Conservation (phyloP, 2,113 vertebrate species). For the Mugil cephalus region DNA sequence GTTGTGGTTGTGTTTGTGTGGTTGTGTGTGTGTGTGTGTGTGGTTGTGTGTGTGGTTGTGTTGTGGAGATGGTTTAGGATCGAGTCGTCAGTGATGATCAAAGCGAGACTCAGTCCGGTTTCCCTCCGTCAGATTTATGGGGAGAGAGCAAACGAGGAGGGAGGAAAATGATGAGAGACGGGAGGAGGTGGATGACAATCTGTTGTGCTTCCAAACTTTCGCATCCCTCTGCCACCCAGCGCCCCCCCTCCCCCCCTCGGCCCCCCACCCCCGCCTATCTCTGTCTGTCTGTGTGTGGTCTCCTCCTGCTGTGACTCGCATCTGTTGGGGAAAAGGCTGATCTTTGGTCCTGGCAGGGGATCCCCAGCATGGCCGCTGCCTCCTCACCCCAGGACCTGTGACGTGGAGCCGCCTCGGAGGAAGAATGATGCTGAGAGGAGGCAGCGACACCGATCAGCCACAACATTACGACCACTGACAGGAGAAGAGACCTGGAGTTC, state of each 20-base stretch:
- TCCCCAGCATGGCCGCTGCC: slow-evolving; percentile 24
- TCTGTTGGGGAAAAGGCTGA: slow-evolving; percentile 34
- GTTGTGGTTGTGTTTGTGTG: neutral
- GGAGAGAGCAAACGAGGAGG: neutral
- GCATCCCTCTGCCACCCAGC: slow-evolving; percentile 8
- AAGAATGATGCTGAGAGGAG: too few relatives aligned
- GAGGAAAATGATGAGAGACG: slow-evolving; percentile 2
- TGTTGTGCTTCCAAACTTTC: slow-evolving; percentile 21
- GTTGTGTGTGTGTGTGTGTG: slow-evolving; percentile 3
- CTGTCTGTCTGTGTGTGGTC: neutral
- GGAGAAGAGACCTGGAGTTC: too few relatives aligned
- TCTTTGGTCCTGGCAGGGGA: slow-evolving; percentile 52
- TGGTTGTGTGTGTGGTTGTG: neutral
- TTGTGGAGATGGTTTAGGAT: neutral
- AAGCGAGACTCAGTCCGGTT: slow-evolving; percentile 45
- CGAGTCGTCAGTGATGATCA: slow-evolving; percentile 44
- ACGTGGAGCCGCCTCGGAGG: too few relatives aligned
- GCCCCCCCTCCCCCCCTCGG: neutral
- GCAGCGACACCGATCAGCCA: too few relatives aligned
- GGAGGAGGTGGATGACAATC: slow-evolving; percentile 25
- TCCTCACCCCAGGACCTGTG: neutral
- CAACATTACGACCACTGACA: too few relatives aligned
- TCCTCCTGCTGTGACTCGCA: slow-evolving; percentile 41
- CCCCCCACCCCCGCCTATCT: neutral
- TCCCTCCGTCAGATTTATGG: slow-evolving; percentile 3